Conservation (phyloP, 2,888 invertebrate species). For the Habroteleia sp. region DNA sequence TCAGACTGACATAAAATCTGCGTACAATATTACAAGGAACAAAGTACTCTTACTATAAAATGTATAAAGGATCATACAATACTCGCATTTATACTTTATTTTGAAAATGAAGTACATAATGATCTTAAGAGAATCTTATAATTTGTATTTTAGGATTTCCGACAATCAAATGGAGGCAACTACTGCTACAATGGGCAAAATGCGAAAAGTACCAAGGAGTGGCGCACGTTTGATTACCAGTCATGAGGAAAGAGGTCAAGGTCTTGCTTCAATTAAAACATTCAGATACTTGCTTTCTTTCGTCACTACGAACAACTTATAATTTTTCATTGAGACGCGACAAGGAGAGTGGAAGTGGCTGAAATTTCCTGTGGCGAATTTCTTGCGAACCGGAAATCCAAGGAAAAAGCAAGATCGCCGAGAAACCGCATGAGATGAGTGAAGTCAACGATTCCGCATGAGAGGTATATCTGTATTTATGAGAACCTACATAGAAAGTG, state of each 20-base stretch:
- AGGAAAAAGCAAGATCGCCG: neutral
- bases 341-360: neutral
- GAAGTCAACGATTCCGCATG: conserved; percentile 23
- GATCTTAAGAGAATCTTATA: neutral
- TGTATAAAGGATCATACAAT: neutral
- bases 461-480: conserved; percentile 28
- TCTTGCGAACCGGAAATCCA: neutral
- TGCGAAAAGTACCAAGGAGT: conserved; percentile 23
- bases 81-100: no score
- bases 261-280: conserved; percentile 43
- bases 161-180: conserved; percentile 4
- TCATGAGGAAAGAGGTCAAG: conserved; percentile 33
- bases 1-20: no score
- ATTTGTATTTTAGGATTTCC: conserved; percentile 20
- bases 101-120: no score
- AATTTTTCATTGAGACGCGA: conserved; percentile 15
- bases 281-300: conserved; percentile 24
- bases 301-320: conserved; percentile 4
- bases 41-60: no score
- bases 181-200: conserved; percentile 21
- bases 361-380: neutral
- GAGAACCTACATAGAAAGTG: conserved; percentile 2
- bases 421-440: conserved; percentile 10
- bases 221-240: conserved; percentile 24
- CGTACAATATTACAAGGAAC: no score